Evolutionary conservation across 2,888 invertebrate genomes (phyloP), one percentile per base, ranked within the genome.

Genomic region (Antheraea yamamai): DNA sequence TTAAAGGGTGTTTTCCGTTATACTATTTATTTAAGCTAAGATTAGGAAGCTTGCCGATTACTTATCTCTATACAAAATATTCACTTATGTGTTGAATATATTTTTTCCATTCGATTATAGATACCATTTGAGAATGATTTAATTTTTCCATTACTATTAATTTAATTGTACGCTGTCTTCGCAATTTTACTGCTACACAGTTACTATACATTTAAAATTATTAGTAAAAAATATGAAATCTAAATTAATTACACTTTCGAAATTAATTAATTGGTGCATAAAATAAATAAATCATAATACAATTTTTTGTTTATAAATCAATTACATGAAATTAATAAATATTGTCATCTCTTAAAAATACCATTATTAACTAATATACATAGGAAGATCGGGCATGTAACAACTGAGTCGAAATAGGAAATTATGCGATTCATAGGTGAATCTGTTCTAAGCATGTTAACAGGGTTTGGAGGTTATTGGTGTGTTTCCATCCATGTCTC

Each of bases 391-490:
- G 82, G 83, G 82, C 85, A 84, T 86, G 84, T 85, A 86, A 88
- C 91, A 90, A 88, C 87, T 91, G 12, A 12, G 2, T 47, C 83
- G 86, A 87, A 89, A 87, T 87, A 87, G 83, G 84, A 87, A 89
- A 85, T 88, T 90, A 86, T 89, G 89, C 91, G 91, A 92, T 93
- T 93, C 92, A 92, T 91, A 89, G 88, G 87, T 90, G 91, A 93
- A 93, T 92, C 92, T 91, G 89, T 82, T 88, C 84, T 90, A 90
- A 92, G 90, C 91, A 88, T 90, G 92, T 93, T 92, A 93, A 93
- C 92, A 93, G 87, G 87, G 89, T 88, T 90, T 83, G 83, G 81
- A 87, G 91, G 90, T 87, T 91, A 91, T 90, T 92, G 92, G 88
- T 90, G 90, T 90, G 86, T 86, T 87, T 89, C 87, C 85, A 88